Conservation (phyloP, 2,888 invertebrate species). For the Sinohyriopsis cumingii region DNA sequence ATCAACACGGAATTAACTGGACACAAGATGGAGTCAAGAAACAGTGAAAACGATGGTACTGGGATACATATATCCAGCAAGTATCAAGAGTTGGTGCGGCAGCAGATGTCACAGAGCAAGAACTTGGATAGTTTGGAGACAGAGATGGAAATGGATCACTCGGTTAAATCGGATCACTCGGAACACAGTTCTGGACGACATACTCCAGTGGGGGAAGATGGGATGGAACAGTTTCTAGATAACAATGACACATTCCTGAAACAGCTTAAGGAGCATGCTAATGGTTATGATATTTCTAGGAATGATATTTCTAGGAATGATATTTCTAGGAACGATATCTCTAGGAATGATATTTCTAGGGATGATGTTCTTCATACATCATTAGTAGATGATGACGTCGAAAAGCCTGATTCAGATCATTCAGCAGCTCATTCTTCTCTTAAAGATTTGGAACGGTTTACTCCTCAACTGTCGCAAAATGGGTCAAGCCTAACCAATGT, state of each 20-base stretch:
- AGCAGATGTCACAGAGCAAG: conserved; percentile 43
- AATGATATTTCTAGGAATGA: conserved; percentile 4
- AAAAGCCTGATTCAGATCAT: conserved; percentile 17
- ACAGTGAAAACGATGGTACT: conserved; percentile 6
- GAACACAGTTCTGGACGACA: conserved; percentile 37
- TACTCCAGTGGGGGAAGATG: conserved; percentile 56
- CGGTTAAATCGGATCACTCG: conserved; percentile 27
- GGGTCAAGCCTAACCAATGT: no score
- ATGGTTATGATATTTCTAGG: conserved; percentile 8
- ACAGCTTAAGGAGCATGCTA: conserved; percentile 8
- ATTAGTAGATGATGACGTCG: conserved; percentile 36
- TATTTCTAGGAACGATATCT: conserved; percentile 6
- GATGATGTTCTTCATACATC: conserved; percentile 14
- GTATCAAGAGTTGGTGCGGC: conserved; percentile 50
- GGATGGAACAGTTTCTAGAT: conserved; percentile 45
- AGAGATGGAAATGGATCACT: conserved; percentile 11
- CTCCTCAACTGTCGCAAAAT: not conserved
- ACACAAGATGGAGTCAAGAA: conserved; percentile 4
- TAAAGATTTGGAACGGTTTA: not conserved
- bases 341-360: no score
- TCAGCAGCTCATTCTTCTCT: conserved; percentile 19
- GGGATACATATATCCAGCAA: conserved; percentile 41
- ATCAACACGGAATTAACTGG: conserved; percentile 13
- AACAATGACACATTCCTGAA: conserved; percentile 22
- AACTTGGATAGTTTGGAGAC: conserved; percentile 5